These are phyloP conservation scores for Celastrina argiolus DNA, from an alignment of 2,888 invertebrate genomes.

Conservation along the genomic window DNA sequence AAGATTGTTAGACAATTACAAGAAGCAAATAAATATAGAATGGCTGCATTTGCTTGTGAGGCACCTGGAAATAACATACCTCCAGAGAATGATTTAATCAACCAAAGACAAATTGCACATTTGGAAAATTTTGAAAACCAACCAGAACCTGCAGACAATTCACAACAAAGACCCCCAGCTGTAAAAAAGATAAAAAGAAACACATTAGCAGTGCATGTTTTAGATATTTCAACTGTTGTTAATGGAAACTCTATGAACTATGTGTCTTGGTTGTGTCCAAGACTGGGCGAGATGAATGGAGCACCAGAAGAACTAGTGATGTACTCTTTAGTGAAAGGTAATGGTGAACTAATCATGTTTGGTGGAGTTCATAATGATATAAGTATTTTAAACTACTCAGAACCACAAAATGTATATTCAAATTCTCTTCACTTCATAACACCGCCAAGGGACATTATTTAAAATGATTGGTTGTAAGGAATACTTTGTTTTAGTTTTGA, in stretches of 20 bases:
- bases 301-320: slow-evolving; percentile 93
- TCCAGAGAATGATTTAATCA: slow-evolving; percentile 68
- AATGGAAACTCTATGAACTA: slow-evolving; percentile 80
- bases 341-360: slow-evolving; percentile 95
- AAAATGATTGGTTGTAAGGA: slow-evolving; percentile 37
- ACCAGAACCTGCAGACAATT: slow-evolving; percentile 55
- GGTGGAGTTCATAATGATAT: slow-evolving; percentile 95
- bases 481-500: background rate
- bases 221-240: slow-evolving; percentile 87
- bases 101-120: slow-evolving; percentile 69
- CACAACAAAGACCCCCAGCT: slow-evolving; percentile 59
- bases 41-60: slow-evolving; percentile 76
- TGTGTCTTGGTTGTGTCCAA: slow-evolving; percentile 83
- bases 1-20: slow-evolving; percentile 70
- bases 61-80: slow-evolving; percentile 49
- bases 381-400: slow-evolving; percentile 76
- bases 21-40: slow-evolving; percentile 71
- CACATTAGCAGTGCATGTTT: slow-evolving; percentile 88
- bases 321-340: slow-evolving; percentile 92
- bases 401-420: slow-evolving; percentile 82
- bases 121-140: slow-evolving; percentile 65
- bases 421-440: slow-evolving; percentile 87
- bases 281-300: slow-evolving; percentile 81
- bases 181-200: slow-evolving; percentile 80
- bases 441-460: slow-evolving; percentile 84